Conservation (phyloP, 2,797 vertebrate genomes). For the Acipenser transmontanus region DNA sequence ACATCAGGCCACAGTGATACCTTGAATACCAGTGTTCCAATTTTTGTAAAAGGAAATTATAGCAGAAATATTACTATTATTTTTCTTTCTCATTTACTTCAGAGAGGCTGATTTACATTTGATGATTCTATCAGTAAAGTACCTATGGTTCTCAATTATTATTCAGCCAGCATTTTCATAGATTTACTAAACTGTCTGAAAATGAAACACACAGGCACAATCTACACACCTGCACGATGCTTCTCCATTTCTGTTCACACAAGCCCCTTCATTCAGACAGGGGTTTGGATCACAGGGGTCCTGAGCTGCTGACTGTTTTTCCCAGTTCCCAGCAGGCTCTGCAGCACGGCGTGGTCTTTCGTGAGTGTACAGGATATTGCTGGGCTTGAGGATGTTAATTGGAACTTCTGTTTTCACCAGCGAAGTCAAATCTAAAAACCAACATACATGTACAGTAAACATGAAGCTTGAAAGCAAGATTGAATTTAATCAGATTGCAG, state of each 20-base stretch:
- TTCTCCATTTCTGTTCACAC: slow-evolving; percentile 56
- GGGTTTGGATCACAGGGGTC: slow-evolving; percentile 63
- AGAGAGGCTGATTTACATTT: too few species aligned
- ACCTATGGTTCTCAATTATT: background rate
- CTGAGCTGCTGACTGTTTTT: slow-evolving; percentile 27
- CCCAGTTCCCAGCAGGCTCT: slow-evolving; percentile 24
- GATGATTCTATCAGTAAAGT: too few species aligned
- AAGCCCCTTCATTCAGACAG: slow-evolving; percentile 74
- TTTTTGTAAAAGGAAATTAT: background rate
- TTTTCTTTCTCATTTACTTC: too few species aligned
- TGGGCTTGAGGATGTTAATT: slow-evolving; percentile 3
- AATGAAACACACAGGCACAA: background rate
- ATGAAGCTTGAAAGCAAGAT: background rate
- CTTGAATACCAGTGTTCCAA: background rate
- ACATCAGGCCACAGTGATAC: too few species aligned
- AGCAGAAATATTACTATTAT: background rate
- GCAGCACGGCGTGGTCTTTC: slow-evolving; percentile 29
- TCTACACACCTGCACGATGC: slow-evolving; percentile 72
- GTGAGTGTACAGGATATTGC: slow-evolving; percentile 9
- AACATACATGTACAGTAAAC: background rate
- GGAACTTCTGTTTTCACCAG: slow-evolving; percentile 70
- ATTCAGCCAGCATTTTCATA: background rate
- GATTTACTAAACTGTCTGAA: background rate
- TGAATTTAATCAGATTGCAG: background rate
- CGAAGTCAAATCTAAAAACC: slow-evolving; percentile 66